Percentiles rank a stretch among this genome's conserved stretches.
These are phyloP conservation scores for Rhagologus leucostigma DNA, from an alignment of 2,113 vertebrate genomes.

Conservation along the genomic window DNA sequence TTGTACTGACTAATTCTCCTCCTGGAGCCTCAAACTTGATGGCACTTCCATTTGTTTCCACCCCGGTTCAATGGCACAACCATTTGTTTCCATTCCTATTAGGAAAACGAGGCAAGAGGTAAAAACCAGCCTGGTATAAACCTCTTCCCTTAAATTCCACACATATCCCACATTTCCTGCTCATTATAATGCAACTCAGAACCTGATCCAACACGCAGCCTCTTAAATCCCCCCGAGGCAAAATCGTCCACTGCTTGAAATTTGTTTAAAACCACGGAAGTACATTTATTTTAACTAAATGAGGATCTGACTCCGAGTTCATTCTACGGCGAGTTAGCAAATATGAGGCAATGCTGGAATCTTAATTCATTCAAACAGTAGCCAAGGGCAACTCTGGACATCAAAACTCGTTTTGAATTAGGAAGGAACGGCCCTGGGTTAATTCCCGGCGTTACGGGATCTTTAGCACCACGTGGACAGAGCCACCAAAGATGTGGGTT, in stretches of 20 bases:
- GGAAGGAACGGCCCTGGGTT: background rate
- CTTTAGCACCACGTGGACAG: background rate
- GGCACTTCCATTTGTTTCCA: background rate
- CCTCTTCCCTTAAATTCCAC: background rate
- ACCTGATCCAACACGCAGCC: background rate
- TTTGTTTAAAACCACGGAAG: slow-evolving; percentile 3
- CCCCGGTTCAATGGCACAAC: background rate
- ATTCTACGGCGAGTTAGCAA: background rate
- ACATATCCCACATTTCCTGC: background rate
- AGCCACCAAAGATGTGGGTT: background rate
- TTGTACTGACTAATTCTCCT: background rate
- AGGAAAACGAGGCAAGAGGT: background rate
- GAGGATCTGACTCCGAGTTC: slow-evolving; percentile 20
- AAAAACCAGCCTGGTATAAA: background rate
- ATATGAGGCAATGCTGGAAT: background rate
- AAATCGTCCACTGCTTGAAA: background rate
- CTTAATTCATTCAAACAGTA: background rate
- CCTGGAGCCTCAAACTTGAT: background rate
- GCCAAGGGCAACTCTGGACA: slow-evolving; percentile 16
- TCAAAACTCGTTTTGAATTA: background rate
- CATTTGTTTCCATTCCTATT: background rate
- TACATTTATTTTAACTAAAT: slow-evolving; percentile 40
- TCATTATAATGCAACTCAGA: background rate
- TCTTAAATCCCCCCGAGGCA: background rate
- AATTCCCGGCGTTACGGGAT: background rate